These are phyloP conservation scores for Hetaerina titia DNA, from an alignment of 2,888 invertebrate genomes.

Conservation along the genomic window DNA sequence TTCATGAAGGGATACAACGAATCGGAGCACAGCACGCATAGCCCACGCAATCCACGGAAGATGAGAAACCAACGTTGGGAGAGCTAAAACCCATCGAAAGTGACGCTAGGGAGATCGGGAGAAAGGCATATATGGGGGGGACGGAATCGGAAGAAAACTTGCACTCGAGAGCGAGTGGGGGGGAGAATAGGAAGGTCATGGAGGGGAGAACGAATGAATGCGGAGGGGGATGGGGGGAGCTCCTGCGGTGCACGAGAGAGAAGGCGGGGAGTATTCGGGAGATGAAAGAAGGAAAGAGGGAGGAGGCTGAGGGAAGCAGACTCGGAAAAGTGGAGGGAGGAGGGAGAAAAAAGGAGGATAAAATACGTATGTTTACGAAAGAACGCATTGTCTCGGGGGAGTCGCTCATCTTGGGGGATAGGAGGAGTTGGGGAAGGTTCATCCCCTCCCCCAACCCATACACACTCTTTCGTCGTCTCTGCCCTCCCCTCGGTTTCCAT, in stretches of 20 bases:
- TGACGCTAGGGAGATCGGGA: background rate
- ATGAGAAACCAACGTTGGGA: background rate
- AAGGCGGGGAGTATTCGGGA: background rate
- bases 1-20: background rate
- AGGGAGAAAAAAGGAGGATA: background rate
- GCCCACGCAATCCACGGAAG: background rate
- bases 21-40: background rate
- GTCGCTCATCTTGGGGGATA: background rate
- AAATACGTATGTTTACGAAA: constrained; percentile 32
- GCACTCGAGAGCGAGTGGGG: no score
- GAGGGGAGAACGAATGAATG: no score
- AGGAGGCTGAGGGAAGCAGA: background rate
- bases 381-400: constrained; percentile 25
- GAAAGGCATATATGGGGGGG: no score
- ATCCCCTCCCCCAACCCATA: background rate
- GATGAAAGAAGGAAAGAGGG: background rate
- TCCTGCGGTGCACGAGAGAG: no score
- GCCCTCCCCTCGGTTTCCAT: background rate
- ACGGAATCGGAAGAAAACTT: no score
- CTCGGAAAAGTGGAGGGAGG: background rate
- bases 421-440: background rate
- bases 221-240: no score
- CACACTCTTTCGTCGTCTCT: background rate
- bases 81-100: background rate
- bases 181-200: no score